Base-by-base conservation (phyloP, 2,888 invertebrate genomes). In the Metalampra italica region DNA sequence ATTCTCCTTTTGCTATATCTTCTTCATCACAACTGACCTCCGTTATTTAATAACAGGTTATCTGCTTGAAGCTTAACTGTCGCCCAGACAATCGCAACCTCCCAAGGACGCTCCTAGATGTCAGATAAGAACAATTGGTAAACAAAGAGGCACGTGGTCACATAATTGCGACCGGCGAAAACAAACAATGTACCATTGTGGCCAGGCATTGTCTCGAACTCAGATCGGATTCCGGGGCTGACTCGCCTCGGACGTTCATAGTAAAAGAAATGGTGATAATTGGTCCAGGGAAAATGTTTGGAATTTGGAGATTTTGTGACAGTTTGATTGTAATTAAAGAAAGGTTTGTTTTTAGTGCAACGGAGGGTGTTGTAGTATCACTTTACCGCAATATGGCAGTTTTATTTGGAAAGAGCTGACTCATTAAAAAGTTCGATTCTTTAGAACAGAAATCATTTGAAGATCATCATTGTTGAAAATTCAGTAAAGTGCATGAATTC, bases 101-200 rank as follows among this genome's bases (percentile, higher is more conserved):
- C 36, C 56, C 75, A 82, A 83, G 83, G 83, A 81, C 83, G 71
- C 64, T 57, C 60, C 77, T 79, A 76, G 79, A 78, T 74, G 62
- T 52, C 55, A 78, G 81, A 82, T 81, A 80, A 71, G 69, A 75
- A 82, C 82, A 77, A 75, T 78, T 74, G 75, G 83, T 83, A 84
- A 84, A 84, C 83, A 84, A 75, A 70, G 66, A 60, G 52, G 62
- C 82, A 81, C 82, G 83, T 82, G 82, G 71, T 49, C 55, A 64
- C 70, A 70, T 82, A 80, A 82, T 82, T 81, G 78, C 67, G 69
- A 34, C 34, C 39, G 64, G 69, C 65, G 71, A 75, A 75, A 73
- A 73, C 74, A 77, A 78, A 84, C 83, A 84, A 84, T 83, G 72
- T 67, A 32, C 38, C 47, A 48, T 51, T 45, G 46, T 50, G 42